A percentile compares a stretch with the other conserved stretches of the same genome.
phyloP scores from a whole-genome alignment of 1,140 invertebrate genomes.

The Drosophila tristis region DNA sequence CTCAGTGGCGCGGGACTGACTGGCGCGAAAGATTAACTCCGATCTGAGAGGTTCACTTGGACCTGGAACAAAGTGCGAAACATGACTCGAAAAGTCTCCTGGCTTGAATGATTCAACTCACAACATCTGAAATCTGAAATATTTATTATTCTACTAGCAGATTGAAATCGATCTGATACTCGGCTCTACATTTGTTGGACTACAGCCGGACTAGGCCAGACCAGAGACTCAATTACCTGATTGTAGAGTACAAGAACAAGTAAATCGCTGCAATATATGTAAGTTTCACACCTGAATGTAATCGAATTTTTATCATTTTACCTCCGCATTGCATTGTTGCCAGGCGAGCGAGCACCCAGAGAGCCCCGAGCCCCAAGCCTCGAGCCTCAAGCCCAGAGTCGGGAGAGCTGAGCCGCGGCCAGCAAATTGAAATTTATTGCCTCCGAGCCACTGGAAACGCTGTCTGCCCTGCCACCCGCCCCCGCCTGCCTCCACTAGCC shows the following conservation, averaged over 20 bases:
- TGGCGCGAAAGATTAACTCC: constrained; percentile 28
- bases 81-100: not conserved
- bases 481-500: constrained; percentile 11
- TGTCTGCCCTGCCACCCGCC: constrained; percentile 35
- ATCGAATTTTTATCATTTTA: constrained; percentile 83
- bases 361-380: not conserved
- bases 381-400: not conserved
- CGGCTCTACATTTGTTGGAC: not conserved
- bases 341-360: constrained; percentile 50
- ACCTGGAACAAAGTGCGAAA: no score
- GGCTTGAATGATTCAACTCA: constrained; percentile 3
- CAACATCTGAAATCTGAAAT: not conserved
- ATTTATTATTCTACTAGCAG: constrained; percentile 21
- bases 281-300: constrained; percentile 81
- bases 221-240: constrained; percentile 42
- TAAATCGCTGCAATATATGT: constrained; percentile 75
- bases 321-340: constrained; percentile 80
- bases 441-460: constrained; percentile 77
- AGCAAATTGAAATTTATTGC: constrained; percentile 83
- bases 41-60: not conserved
- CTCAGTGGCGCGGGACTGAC: constrained; percentile 42
- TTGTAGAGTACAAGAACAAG: constrained; percentile 70
- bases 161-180: constrained; percentile 18
- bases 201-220: not conserved
- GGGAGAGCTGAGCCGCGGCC: constrained; percentile 35